Base-by-base conservation (phyloP, 2,888 invertebrate genomes). In the Tetranychus truncatus region DNA sequence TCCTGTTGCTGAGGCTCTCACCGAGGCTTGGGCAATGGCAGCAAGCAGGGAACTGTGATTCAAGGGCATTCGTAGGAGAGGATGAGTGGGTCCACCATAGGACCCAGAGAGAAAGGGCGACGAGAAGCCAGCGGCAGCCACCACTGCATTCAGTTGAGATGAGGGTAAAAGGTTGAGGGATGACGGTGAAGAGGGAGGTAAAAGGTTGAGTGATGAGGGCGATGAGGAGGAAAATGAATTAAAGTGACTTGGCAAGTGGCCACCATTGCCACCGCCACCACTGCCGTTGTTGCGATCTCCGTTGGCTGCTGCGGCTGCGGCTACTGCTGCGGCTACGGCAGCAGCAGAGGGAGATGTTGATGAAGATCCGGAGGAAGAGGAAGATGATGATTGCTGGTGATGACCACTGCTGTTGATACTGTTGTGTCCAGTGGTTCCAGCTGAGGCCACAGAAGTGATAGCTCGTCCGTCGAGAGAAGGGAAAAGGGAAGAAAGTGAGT, bases 241-340 rank as follows among this genome's bases (percentile, higher is more conserved):
- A 55, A 55, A 15, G 15, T 55, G 55, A 55, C 55, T 15, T 15
- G 55, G 55, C 6, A 55, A 55, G 15, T 15, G 11, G 15, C 55
- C 7, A 55, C 15, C 15, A 55, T 55, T 55, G 15, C 15, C 15
- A 8, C 15, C 15, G 6, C 55, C 55, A 7, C 77, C 79, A 76
- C 83, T 77, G 86, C 84, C 75, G 86, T 81, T 24, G 88, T 88
- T 6, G 81, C 81, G 73, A 86, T 86, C 79, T 84, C 83, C 77
- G 83, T 55, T 55, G 15, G 9, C 15, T 55, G 83, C 74, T 86
- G 86, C 79, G 86, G 87, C 80, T 86, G 84, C 80, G 87, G 86
- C 78, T 84, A 84, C 74, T 45, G 74, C 74, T 67, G 74, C 21
- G 67, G 24, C 11, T 67, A 15, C 9, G 74, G 67, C 44, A 5